A percentile compares a stretch with the other conserved stretches of the same genome.
phyloP scores from a whole-genome alignment of 1,140 invertebrate species.

The Armadillidium nasatum region DNA sequence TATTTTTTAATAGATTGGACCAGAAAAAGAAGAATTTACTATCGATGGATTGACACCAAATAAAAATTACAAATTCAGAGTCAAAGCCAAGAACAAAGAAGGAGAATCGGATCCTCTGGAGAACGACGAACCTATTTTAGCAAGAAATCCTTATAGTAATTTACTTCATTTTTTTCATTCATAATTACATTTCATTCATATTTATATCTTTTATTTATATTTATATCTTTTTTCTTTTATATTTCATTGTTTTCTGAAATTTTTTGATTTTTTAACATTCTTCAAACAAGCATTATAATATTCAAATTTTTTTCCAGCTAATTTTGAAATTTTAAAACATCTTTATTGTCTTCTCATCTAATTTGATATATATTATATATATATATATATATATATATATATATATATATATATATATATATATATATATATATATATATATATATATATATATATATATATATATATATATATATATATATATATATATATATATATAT shows the following conservation, averaged over 20 bases:
- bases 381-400: too few relatives aligned
- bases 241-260: background rate
- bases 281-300: too few relatives aligned
- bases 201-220: conserved; percentile 7
- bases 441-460: too few relatives aligned
- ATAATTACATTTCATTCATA: background rate
- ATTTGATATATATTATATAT: conserved; percentile 10
- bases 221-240: too few relatives aligned
- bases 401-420: too few relatives aligned
- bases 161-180: background rate
- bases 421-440: too few relatives aligned
- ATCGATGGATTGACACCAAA: conserved; percentile 91
- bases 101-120: conserved; percentile 94
- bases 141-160: conserved; percentile 93
- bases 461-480: conserved; percentile 1
- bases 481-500: background rate
- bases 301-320: too few relatives aligned
- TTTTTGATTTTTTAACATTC: too few relatives aligned
- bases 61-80: conserved; percentile 97
- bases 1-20: conserved; percentile 53
- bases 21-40: conserved; percentile 71
- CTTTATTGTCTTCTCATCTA: too few relatives aligned
- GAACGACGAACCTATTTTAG: conserved; percentile 77
- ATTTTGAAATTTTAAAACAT: too few relatives aligned
- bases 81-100: conserved; percentile 97